These are phyloP conservation scores for Actias luna DNA, from an alignment of 2,888 invertebrate genomes.

Conservation along the genomic window DNA sequence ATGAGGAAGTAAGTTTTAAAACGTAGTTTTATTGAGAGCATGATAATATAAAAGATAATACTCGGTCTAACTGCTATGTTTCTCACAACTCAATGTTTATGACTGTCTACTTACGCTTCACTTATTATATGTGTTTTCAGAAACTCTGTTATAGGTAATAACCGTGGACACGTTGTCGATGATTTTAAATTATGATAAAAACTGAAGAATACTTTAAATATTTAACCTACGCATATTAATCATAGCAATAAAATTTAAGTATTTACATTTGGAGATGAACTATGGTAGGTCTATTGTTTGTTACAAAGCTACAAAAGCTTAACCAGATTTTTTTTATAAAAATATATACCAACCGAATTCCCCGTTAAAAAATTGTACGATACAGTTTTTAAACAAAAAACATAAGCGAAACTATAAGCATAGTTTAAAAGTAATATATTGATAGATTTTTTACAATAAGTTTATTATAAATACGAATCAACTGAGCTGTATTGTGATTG, in stretches of 20 bases:
- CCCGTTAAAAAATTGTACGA: background rate
- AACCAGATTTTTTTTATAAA: background rate
- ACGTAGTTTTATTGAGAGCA: background rate
- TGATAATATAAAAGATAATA: background rate
- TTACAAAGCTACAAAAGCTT: background rate
- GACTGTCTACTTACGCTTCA: background rate
- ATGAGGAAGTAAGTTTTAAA: background rate
- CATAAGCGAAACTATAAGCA: slow-evolving; percentile 1
- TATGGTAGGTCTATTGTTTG: background rate
- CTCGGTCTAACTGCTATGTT: background rate
- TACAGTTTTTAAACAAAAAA: background rate
- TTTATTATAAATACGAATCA: slow-evolving; percentile 74
- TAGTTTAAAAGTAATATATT: slow-evolving; percentile 66
- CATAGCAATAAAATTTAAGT: background rate
- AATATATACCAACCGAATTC: background rate
- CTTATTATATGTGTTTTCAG: background rate
- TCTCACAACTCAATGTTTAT: background rate
- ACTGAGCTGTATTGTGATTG: slow-evolving; percentile 80
- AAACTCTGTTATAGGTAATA: background rate
- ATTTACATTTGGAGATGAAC: background rate
- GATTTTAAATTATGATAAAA: background rate
- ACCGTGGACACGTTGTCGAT: background rate
- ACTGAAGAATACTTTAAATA: background rate
- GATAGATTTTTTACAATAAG: slow-evolving; percentile 75
- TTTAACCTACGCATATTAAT: background rate